These are phyloP conservation scores for Damaliscus lunatus DNA, from an alignment of 2,113 vertebrate genomes.

Conservation along the genomic window DNA sequence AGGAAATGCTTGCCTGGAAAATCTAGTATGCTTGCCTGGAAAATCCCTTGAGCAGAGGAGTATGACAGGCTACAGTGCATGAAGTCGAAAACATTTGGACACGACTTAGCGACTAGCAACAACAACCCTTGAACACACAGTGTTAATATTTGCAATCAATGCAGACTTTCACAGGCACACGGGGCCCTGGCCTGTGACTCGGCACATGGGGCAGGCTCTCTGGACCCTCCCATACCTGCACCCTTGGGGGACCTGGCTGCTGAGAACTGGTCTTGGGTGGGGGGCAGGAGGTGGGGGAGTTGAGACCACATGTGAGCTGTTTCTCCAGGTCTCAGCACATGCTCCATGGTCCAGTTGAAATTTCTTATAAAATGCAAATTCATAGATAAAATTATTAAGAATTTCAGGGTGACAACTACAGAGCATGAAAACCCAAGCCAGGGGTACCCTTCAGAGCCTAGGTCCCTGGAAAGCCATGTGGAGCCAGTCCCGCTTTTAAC, in stretches of 20 bases:
- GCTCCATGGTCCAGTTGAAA: background rate
- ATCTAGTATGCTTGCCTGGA: background rate
- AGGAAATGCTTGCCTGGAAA: background rate
- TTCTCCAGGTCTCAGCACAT: accelerated
- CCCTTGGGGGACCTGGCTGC: accelerated
- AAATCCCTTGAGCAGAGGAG: background rate
- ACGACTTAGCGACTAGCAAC: background rate
- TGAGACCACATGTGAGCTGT: background rate
- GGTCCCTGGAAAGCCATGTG: accelerated
- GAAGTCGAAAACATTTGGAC: background rate
- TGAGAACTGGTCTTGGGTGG: background rate
- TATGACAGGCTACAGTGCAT: background rate
- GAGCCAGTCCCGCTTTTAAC: background rate
- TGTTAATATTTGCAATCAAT: background rate
- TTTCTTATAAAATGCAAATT: background rate
- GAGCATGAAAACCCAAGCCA: background rate
- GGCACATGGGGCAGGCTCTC: accelerated
- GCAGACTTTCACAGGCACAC: background rate
- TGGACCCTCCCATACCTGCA: accelerated
- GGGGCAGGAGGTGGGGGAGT: accelerated
- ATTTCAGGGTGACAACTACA: too few relatives aligned
- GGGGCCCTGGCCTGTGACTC: accelerated
- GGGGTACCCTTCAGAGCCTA: accelerated
- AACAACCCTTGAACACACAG: background rate
- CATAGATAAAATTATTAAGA: background rate